These are phyloP conservation scores for Amiota mariae DNA, from an alignment of 2,888 invertebrate species.

Conservation along the genomic window DNA sequence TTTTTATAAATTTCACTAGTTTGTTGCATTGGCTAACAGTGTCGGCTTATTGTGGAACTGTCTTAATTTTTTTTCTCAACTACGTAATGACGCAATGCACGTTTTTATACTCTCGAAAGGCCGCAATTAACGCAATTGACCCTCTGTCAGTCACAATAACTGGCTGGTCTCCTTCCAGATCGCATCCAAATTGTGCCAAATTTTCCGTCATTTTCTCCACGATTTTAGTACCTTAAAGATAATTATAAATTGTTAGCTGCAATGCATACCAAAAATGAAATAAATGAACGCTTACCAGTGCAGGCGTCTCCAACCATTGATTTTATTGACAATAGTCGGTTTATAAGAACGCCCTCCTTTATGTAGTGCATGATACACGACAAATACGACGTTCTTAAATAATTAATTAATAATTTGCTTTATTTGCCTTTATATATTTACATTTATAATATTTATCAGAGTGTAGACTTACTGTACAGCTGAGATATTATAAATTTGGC, in stretches of 20 bases:
- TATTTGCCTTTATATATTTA: too few relatives aligned
- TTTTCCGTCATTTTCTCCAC: neutral
- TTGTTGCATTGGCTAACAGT: constrained; percentile 31
- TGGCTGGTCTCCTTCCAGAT: constrained; percentile 7
- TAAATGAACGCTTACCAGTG: neutral
- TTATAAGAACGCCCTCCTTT: constrained; percentile 11
- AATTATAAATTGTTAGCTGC: constrained; percentile 8
- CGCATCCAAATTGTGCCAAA: constrained; percentile 10
- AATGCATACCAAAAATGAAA: neutral
- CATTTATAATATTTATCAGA: too few relatives aligned
- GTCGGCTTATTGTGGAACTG: constrained; percentile 23
- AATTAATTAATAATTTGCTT: too few relatives aligned
- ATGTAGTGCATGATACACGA: constrained; percentile 11
- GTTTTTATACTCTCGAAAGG: neutral
- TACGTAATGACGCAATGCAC: constrained; percentile 32
- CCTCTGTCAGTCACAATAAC: constrained; percentile 15
- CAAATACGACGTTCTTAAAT: neutral
- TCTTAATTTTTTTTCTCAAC: constrained; percentile 29
- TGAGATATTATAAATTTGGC: too few relatives aligned
- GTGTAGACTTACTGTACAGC: too few relatives aligned
- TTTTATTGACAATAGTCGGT: constrained; percentile 11
- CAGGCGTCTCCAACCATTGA: neutral
- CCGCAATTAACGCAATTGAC: neutral
- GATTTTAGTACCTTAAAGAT: constrained; percentile 13
- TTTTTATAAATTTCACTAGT: constrained; percentile 29